Percentiles rank a stretch among this genome's conserved stretches.
Evolutionary conservation across 2,113 vertebrate species (phyloP).

Genomic region (Tapirus terrestris): DNA sequence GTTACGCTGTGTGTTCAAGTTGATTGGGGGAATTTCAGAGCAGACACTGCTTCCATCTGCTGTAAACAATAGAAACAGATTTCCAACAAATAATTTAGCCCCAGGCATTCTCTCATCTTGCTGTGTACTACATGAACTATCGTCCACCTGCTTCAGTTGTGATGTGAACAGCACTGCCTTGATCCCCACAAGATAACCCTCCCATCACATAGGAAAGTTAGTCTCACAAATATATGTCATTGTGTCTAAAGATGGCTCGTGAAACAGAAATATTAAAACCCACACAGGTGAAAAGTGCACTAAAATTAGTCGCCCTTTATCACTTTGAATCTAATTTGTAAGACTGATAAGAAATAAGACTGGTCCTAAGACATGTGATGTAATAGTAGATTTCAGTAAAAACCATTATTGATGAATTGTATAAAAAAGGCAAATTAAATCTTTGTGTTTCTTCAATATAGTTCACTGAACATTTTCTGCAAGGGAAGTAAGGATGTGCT

Average conservation of each 20-base stretch:
- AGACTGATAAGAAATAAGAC: not conserved
- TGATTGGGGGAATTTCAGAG: slow-evolving; percentile 68
- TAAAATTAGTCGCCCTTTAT: not conserved
- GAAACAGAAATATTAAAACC: not conserved
- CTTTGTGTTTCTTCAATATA: not conserved
- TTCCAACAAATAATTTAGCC: slow-evolving; percentile 69
- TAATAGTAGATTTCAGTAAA: not conserved
- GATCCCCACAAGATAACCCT: not conserved
- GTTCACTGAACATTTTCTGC: not conserved
- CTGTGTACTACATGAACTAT: not conserved
- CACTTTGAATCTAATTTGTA: not conserved
- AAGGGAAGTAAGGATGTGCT: not conserved
- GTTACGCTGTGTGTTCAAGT: slow-evolving; percentile 64
- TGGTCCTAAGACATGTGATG: not conserved
- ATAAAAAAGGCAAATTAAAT: not conserved
- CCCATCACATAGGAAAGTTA: not conserved
- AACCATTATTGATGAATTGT: not conserved
- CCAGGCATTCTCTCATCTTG: slow-evolving; percentile 56
- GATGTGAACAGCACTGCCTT: not conserved
- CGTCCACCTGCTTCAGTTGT: not conserved
- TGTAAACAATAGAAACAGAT: slow-evolving; percentile 66
- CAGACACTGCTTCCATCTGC: slow-evolving; percentile 59
- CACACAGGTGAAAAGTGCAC: not conserved
- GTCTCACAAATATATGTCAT: not conserved
- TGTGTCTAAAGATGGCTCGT: not conserved